Conservation (phyloP, 2,888 invertebrate genomes). For the Dicycla oo region DNA sequence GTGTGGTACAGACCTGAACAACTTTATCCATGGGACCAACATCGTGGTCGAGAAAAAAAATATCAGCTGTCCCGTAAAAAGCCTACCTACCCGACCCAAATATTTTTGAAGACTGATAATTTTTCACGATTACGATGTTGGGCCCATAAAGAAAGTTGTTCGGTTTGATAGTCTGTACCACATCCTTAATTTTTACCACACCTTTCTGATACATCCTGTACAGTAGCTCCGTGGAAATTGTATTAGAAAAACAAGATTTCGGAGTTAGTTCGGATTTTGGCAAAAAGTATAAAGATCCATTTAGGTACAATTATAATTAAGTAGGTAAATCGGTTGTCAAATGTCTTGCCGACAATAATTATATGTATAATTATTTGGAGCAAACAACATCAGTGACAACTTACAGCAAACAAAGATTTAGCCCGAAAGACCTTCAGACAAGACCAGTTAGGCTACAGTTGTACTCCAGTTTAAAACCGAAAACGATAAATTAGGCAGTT, state of each 20-base stretch:
- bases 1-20: no score
- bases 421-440: neutral
- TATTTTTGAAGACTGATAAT: no score
- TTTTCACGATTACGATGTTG: no score
- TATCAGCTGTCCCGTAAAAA: no score
- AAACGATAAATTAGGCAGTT: conserved; percentile 6
- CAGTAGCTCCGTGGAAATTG: neutral
- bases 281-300: neutral
- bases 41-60: no score
- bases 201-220: neutral
- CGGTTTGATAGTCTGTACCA: no score
- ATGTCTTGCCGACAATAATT: neutral
- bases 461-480: conserved; percentile 8
- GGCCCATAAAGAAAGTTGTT: no score
- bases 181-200: no score
- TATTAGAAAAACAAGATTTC: neutral
- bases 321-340: neutral
- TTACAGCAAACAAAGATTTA: neutral
- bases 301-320: no score
- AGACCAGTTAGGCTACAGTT: neutral
- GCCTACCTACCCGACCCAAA: no score
- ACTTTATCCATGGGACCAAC: no score
- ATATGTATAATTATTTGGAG: neutral
- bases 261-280: neutral
- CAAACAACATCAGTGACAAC: neutral